Evolutionary conservation across 92 coral and sea anemone species (phyloP).

Genomic region (Pocillopora meandrina): DNA sequence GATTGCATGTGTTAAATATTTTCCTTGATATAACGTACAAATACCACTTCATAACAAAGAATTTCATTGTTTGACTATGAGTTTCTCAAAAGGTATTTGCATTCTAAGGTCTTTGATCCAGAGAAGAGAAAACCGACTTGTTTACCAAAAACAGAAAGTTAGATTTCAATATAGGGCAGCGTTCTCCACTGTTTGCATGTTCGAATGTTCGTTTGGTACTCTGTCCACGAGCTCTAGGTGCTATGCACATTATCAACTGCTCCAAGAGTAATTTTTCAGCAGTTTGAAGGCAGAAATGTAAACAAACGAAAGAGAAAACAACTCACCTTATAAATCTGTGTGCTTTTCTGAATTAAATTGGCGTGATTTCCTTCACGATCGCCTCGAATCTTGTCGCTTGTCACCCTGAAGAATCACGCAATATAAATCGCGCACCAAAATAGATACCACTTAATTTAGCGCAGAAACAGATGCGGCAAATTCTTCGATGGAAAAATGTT

Average conservation of each 20-base stretch:
- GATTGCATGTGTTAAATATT: not conserved
- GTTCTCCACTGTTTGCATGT: not conserved
- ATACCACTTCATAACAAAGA: not conserved
- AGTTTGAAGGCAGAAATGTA: not conserved
- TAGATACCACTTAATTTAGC: not conserved
- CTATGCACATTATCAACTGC: not conserved
- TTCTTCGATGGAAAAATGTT: not conserved
- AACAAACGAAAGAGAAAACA: conserved; percentile 3
- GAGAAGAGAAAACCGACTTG: conserved; percentile 13
- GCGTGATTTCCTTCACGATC: conserved; percentile 15
- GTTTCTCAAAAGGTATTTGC: conserved; percentile 33
- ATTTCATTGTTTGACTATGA: conserved; percentile 9
- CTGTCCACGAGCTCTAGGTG: conserved; percentile 2
- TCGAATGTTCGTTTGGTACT: conserved; percentile 10
- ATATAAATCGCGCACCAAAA: not conserved
- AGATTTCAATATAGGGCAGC: not conserved
- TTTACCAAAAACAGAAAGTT: conserved; percentile 21
- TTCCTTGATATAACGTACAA: not conserved
- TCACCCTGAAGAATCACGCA: conserved; percentile 29
- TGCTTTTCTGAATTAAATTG: not conserved
- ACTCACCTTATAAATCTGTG: conserved; percentile 23
- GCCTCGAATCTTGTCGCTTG: conserved; percentile 8
- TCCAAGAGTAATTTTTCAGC: not conserved
- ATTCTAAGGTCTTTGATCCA: conserved; percentile 21
- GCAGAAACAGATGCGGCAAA: not conserved